These are phyloP conservation scores for Coccyzus lansbergi DNA, from an alignment of 2,797 vertebrate species.

Conservation along the genomic window DNA sequence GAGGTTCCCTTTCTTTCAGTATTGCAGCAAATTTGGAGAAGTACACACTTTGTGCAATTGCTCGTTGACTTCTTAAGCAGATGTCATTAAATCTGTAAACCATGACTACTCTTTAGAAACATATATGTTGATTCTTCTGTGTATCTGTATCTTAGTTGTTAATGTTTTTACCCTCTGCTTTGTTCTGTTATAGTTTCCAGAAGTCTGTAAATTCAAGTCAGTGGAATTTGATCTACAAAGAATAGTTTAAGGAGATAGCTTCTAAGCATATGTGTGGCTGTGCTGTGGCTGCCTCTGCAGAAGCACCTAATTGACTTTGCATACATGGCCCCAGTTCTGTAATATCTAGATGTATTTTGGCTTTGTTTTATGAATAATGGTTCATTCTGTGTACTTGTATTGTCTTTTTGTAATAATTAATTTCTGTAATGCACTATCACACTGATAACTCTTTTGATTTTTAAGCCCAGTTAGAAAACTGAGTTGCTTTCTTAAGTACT, in stretches of 20 bases:
- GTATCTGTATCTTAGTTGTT: not conserved
- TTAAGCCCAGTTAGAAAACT: not conserved
- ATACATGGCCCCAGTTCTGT: not conserved
- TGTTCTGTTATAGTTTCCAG: slow-evolving; percentile 7
- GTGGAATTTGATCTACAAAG: not conserved
- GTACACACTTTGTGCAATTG: not conserved
- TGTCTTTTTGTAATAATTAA: not conserved
- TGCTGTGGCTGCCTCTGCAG: not conserved
- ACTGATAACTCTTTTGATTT: not conserved
- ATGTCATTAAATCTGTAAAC: not conserved
- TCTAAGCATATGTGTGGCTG: not conserved
- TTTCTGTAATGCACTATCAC: not conserved
- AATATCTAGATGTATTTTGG: not conserved
- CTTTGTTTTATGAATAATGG: not conserved
- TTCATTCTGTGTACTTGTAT: not conserved
- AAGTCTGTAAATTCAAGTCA: not conserved
- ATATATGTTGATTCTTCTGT: not conserved
- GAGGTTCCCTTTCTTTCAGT: not conserved
- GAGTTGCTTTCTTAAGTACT: not conserved
- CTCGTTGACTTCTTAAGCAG: not conserved
- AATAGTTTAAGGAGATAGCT: slow-evolving; percentile 10
- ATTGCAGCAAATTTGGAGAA: not conserved
- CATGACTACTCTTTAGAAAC: not conserved
- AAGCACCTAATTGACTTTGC: not conserved
- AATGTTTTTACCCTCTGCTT: not conserved